Evolutionary conservation across 1,140 invertebrate genomes (phyloP), one percentile per base, ranked within the genome.

Genomic region (Portunus trituberculatus): DNA sequence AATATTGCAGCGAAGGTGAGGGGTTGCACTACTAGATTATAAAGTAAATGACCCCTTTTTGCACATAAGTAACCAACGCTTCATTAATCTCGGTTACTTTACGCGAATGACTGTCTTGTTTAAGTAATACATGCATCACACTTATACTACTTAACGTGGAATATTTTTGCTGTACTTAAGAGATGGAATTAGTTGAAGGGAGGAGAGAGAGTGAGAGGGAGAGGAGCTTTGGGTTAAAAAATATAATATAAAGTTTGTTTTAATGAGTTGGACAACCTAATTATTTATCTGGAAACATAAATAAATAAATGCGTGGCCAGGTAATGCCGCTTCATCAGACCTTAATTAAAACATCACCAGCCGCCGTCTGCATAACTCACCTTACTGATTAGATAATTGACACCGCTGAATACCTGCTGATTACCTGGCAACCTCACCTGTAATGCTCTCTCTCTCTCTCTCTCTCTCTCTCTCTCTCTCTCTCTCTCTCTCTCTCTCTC

Each of bases 381-480:
- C 67, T 76, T 76, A n/a, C 20, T 76, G 67, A 76, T 76, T 76
- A 76, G 67, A 76, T 76, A 76, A 76, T 76, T 76, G 67, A 76
- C 67, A 76, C 67, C 20, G n/a, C 20, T 76, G 67, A 76, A 76
- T 76, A 76, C 67, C 16, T 76, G 12, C 12, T 76, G 67, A 76
- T 76, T 76, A 76, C 67, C 67, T 76, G 67, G 67, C 86, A 45
- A 4, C 10, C 86, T 88, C 86, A 20, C 86, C 45, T 46, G 31
- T 46, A 45, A 39, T 46, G 31, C 86, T 88, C 86, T 88, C 86
- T 88, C 86, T 88, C 86, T 88, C 52, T 59, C 52, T 59, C 52
- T 59, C 86, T 88, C 86, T 88, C 86, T 88, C 86, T 88, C 86
- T 88, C 86, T 88, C 86, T 88, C 86, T 88, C 86, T 88, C 86